Evolutionary conservation across 2,888 invertebrate genomes (phyloP).

Genomic region (Tanytarsus gracilentus): DNA sequence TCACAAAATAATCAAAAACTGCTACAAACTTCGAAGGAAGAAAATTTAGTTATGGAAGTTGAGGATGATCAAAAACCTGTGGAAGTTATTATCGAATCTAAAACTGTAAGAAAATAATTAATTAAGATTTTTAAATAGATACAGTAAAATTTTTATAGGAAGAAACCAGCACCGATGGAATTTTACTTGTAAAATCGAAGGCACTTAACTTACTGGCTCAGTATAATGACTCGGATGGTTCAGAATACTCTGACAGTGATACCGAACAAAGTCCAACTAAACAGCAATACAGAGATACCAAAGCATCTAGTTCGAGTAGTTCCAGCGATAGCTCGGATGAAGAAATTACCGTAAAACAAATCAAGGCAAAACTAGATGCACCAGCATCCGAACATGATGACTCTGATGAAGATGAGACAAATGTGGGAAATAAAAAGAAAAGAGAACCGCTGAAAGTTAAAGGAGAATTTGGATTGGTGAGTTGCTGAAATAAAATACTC

Average conservation of each 20-base stretch:
- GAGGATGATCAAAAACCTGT: too few relatives aligned
- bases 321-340: not conserved
- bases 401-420: not conserved
- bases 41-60: too few relatives aligned
- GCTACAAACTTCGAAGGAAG: too few relatives aligned
- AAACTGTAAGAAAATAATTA: too few relatives aligned
- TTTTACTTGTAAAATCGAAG: too few relatives aligned
- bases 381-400: constrained; percentile 36
- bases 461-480: constrained; percentile 36
- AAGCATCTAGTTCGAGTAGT: not conserved
- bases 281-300: constrained; percentile 12
- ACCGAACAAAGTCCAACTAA: not conserved
- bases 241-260: not conserved
- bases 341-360: constrained; percentile 2
- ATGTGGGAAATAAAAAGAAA: constrained; percentile 33
- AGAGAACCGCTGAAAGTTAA: constrained; percentile 42
- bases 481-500: not conserved
- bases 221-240: constrained; percentile 1
- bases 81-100: too few relatives aligned
- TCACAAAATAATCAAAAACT: too few relatives aligned
- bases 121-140: too few relatives aligned
- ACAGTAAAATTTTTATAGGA: too few relatives aligned
- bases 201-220: constrained; percentile 6
- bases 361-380: not conserved
- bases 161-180: too few relatives aligned